These are phyloP conservation scores for Pseudomyrmex dendroicus DNA, from an alignment of 1,140 invertebrate species.

Conservation along the genomic window DNA sequence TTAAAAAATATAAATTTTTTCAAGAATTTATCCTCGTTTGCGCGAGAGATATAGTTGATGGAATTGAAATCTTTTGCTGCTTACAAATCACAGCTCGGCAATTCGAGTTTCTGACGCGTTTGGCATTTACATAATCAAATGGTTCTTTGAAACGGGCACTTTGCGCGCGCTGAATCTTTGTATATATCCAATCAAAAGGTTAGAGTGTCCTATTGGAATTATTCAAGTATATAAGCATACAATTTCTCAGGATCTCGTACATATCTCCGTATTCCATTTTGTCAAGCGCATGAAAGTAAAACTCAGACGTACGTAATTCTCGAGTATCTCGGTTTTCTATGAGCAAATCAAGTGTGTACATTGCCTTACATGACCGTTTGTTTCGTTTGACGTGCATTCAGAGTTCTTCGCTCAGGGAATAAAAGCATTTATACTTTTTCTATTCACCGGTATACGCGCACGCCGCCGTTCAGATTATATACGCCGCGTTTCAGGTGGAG, in stretches of 20 bases:
- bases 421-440: slow-evolving; percentile 28
- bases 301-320: slow-evolving; percentile 4
- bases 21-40: background rate
- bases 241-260: background rate
- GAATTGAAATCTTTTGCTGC: background rate
- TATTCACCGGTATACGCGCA: background rate
- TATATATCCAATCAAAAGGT: background rate
- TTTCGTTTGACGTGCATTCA: slow-evolving; percentile 43
- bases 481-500: slow-evolving; percentile 16
- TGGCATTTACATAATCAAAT: background rate
- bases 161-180: background rate
- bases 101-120: background rate
- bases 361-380: slow-evolving; percentile 3
- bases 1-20: background rate
- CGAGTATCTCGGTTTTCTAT: background rate
- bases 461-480: background rate
- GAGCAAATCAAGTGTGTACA: slow-evolving; percentile 28
- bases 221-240: background rate
- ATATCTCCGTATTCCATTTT: background rate
- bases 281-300: background rate
- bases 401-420: slow-evolving; percentile 33
- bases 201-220: slow-evolving; percentile 11
- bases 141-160: background rate
- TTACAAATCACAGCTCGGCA: background rate
- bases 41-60: background rate